Conservation (phyloP, 2,797 vertebrate genomes). For the Cossypha heuglini region DNA sequence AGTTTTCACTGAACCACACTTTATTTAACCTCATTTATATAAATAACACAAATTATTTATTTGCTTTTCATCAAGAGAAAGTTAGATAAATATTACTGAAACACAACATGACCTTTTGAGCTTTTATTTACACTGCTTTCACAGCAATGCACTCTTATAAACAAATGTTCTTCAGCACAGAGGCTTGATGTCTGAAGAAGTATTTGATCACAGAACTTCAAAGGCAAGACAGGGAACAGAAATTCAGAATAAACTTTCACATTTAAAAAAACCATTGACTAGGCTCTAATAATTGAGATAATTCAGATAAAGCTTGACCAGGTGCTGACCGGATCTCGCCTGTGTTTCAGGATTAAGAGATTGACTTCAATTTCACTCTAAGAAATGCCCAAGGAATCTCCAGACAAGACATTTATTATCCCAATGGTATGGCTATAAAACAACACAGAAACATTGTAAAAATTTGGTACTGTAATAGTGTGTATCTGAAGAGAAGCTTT, state of each 20-base stretch:
- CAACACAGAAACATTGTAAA: neutral
- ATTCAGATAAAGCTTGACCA: neutral
- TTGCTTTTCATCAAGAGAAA: constrained; percentile 42
- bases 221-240: neutral
- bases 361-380: neutral
- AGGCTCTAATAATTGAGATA: neutral
- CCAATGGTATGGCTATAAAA: neutral
- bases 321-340: neutral
- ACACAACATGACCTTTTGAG: constrained; percentile 3
- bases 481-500: neutral
- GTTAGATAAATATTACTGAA: constrained; percentile 64
- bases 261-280: neutral
- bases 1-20: constrained; percentile 26
- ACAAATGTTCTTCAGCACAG: neutral
- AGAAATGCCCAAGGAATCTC: neutral
- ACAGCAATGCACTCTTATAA: neutral
- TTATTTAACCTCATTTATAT: constrained; percentile 32
- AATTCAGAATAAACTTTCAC: neutral
- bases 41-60: constrained; percentile 56
- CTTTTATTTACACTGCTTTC: constrained; percentile 54
- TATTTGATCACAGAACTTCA: constrained; percentile 42
- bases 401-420: neutral
- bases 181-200: neutral
- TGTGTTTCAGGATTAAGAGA: neutral
- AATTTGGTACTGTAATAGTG: neutral